A percentile compares a stretch with the other conserved stretches of the same genome.
phyloP scores from a whole-genome alignment of 92 coral and sea anemone genomes.

The Montipora capitata region DNA sequence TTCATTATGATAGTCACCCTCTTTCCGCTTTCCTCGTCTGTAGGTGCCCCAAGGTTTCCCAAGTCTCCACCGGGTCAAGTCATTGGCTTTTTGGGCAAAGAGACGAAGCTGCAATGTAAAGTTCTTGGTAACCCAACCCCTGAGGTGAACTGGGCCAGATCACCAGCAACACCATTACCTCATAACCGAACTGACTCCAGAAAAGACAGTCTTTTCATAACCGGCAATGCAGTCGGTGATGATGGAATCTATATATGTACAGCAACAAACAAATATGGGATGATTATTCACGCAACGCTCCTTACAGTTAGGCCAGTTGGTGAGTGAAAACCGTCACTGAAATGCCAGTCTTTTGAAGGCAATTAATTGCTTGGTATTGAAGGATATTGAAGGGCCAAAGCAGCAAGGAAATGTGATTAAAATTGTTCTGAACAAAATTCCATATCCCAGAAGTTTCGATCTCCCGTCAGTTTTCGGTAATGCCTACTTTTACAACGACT shows the following conservation, averaged over 20 bases:
- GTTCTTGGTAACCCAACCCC: constrained; percentile 65
- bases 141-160: constrained; percentile 54
- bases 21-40: not conserved
- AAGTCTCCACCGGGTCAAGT: not conserved
- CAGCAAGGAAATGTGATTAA: no score
- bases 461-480: no score
- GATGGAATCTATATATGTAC: constrained; percentile 55
- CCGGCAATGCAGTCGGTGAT: constrained; percentile 17
- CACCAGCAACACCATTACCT: constrained; percentile 39
- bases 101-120: constrained; percentile 40
- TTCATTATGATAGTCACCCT: no score
- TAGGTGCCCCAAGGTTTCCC: constrained; percentile 33
- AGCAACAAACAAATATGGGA: constrained; percentile 55
- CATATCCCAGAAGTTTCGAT: no score
- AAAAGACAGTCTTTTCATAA: constrained; percentile 27
- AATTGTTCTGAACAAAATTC: no score
- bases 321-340: not conserved
- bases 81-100: constrained; percentile 42
- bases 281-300: constrained; percentile 38
- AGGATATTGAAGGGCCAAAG: no score
- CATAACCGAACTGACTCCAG: constrained; percentile 19
- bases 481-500: no score
- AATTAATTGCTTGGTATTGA: no score
- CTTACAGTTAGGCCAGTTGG: constrained; percentile 43
- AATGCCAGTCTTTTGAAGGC: not conserved